Percentiles rank a stretch among this genome's conserved stretches.
These are phyloP conservation scores for Apoda limacodes DNA, from an alignment of 2,888 invertebrate species.

Conservation along the genomic window DNA sequence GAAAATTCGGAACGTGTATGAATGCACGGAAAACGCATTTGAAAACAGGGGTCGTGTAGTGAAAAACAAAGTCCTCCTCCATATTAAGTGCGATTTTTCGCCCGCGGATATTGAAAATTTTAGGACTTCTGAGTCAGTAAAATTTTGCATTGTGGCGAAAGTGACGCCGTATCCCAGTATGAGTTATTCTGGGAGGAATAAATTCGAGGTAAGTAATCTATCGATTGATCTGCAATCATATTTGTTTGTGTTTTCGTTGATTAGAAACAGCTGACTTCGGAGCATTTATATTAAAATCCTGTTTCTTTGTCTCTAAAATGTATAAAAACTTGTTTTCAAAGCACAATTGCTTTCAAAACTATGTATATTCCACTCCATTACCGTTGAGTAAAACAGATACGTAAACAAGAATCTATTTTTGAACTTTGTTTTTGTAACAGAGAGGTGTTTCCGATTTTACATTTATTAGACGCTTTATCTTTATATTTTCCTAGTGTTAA, in stretches of 20 bases:
- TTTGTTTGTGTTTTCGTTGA: slow-evolving; percentile 62
- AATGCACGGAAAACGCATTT: neutral
- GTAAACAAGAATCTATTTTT: slow-evolving; percentile 17
- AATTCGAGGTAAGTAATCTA: slow-evolving; percentile 73
- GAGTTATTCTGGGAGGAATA: slow-evolving; percentile 74
- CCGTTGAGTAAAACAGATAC: neutral
- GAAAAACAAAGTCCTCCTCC: slow-evolving; percentile 25
- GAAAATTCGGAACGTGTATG: neutral
- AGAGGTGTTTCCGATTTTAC: neutral
- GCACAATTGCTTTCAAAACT: no score
- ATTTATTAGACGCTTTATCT: no score
- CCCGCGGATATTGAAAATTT: slow-evolving; percentile 27
- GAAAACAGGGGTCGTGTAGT: slow-evolving; percentile 3
- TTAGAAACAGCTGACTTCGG: slow-evolving; percentile 72
- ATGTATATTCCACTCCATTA: no score
- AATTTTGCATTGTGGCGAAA: slow-evolving; percentile 60
- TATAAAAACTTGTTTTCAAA: no score
- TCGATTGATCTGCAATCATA: slow-evolving; percentile 25
- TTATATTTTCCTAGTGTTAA: no score
- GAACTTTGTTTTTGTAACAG: slow-evolving; percentile 10
- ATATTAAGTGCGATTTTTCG: slow-evolving; percentile 27
- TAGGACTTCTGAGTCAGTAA: slow-evolving; percentile 25
- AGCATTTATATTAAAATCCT: slow-evolving; percentile 16
- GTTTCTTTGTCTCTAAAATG: slow-evolving; percentile 46
- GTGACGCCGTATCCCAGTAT: slow-evolving; percentile 65